phyloP scores from a whole-genome alignment of 2,888 invertebrate genomes.

The Scaptomyza flava region DNA sequence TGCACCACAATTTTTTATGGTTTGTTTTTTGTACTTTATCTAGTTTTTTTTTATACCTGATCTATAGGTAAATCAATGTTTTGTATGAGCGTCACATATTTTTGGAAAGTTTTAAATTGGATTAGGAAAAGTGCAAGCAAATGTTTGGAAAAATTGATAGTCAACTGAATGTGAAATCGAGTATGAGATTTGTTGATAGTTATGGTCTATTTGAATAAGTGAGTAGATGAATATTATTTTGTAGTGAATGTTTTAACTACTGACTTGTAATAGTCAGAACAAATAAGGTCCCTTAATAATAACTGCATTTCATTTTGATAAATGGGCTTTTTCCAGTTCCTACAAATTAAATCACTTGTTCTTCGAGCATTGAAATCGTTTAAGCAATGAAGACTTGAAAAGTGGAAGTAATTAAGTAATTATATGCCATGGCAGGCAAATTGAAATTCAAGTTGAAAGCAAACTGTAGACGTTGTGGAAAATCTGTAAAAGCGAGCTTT shows the following conservation, averaged over 20 bases:
- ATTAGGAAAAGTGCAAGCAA: slow-evolving; percentile 13
- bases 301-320: too few species aligned
- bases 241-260: too few species aligned
- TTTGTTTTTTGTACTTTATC: not conserved
- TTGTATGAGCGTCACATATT: slow-evolving; percentile 26
- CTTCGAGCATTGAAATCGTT: not conserved
- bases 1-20: slow-evolving; percentile 22
- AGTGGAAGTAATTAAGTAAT: slow-evolving; percentile 24
- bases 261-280: too few species aligned
- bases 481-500: slow-evolving; percentile 20
- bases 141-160: slow-evolving; percentile 7
- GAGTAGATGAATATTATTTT: not conserved
- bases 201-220: too few species aligned
- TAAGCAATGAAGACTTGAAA: not conserved
- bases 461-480: slow-evolving; percentile 5
- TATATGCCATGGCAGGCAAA: slow-evolving; percentile 12
- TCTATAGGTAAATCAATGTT: slow-evolving; percentile 26
- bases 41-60: not conserved
- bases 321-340: not conserved
- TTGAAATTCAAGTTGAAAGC: slow-evolving; percentile 6
- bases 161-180: not conserved
- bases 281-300: too few species aligned
- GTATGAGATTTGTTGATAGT: not conserved
- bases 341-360: not conserved
- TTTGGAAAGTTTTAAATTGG: slow-evolving; percentile 25